Conservation (phyloP, 2,113 vertebrate genomes). For the Corvus cornix region DNA sequence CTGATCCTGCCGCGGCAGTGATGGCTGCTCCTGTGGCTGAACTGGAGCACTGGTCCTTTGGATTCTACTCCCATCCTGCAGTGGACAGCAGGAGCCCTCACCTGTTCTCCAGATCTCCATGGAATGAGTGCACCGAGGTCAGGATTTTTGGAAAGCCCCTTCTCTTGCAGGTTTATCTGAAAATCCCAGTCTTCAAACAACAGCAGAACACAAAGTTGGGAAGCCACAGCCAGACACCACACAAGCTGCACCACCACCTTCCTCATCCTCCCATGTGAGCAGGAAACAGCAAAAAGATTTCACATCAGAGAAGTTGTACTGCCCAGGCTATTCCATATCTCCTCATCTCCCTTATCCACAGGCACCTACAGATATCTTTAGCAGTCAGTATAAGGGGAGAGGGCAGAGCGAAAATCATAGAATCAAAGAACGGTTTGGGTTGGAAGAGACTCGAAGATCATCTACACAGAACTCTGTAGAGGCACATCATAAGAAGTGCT, state of each 20-base stretch:
- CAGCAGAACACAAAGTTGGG: background rate
- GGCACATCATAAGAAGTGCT: background rate
- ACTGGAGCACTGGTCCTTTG: background rate
- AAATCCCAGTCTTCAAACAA: background rate
- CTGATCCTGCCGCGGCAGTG: fast-evolving
- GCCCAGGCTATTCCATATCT: background rate
- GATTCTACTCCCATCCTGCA: background rate
- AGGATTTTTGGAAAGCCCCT: background rate
- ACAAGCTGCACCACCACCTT: background rate
- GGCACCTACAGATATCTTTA: background rate
- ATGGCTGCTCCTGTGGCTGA: background rate
- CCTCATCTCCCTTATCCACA: background rate
- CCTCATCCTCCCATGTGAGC: background rate
- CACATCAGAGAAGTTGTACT: background rate
- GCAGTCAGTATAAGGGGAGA: background rate
- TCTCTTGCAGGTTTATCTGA: background rate
- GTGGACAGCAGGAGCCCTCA: background rate
- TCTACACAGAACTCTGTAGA: background rate
- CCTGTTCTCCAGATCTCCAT: background rate
- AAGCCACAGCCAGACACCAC: background rate
- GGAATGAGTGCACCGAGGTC: background rate
- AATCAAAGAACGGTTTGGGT: background rate
- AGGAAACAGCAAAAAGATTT: background rate
- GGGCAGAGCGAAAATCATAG: background rate
- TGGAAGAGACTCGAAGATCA: background rate